A percentile compares a stretch with the other conserved stretches of the same genome.
These are phyloP conservation scores for Pachliopta kotzebuea DNA, from an alignment of 2,888 invertebrate species.

Conservation along the genomic window DNA sequence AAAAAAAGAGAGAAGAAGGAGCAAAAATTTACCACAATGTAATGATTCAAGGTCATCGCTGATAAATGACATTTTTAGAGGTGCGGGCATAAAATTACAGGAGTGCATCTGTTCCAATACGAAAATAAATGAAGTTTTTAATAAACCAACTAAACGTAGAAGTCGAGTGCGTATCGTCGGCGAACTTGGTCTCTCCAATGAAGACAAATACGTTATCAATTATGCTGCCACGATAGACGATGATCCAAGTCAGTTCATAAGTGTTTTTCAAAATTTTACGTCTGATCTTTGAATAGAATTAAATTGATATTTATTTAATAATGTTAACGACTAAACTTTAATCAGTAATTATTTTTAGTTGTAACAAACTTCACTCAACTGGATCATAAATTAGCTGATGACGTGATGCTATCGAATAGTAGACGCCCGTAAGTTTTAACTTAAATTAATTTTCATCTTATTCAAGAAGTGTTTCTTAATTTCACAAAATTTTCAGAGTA, in stretches of 20 bases:
- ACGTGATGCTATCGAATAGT: not conserved
- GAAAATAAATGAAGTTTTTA: slow-evolving; percentile 19
- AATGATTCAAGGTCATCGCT: slow-evolving; percentile 21
- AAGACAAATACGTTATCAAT: slow-evolving; percentile 58
- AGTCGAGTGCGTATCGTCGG: slow-evolving; percentile 58
- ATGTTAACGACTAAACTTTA: not conserved
- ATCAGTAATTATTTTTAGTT: slow-evolving; percentile 11
- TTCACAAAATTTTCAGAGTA: slow-evolving; percentile 14
- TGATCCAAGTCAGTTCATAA: slow-evolving; percentile 46
- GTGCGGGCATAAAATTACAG: slow-evolving; percentile 23
- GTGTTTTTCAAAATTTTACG: not conserved
- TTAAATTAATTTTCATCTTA: not conserved
- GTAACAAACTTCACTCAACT: slow-evolving; percentile 16
- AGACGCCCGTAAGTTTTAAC: slow-evolving; percentile 19
- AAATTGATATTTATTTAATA: no score
- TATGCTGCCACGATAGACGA: slow-evolving; percentile 61
- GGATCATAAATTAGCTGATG: slow-evolving; percentile 14
- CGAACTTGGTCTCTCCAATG: slow-evolving; percentile 52
- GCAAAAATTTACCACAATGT: slow-evolving; percentile 14
- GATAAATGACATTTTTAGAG: slow-evolving; percentile 26
- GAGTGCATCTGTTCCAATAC: slow-evolving; percentile 34
- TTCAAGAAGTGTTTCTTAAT: not conserved
- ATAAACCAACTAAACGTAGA: slow-evolving; percentile 32
- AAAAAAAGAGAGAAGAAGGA: slow-evolving; percentile 40
- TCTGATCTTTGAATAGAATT: no score